Base-by-base conservation (phyloP, 2,797 vertebrate genomes). In the Hybognathus amarus region DNA sequence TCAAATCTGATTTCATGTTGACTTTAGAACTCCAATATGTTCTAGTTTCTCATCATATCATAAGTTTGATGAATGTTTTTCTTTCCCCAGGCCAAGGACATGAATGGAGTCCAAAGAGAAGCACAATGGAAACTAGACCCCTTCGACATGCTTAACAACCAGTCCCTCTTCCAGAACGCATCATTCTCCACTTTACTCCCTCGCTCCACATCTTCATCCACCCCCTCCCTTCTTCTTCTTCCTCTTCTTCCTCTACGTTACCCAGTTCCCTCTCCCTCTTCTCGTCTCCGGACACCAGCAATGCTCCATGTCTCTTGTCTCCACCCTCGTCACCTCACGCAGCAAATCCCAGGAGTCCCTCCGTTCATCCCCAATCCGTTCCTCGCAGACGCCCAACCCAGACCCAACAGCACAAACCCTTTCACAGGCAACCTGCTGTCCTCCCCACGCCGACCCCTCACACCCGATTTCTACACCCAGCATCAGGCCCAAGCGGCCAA, bases 81-180 rank as follows among this genome's bases (percentile, higher is more conserved):
- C 71, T 76, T 47, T 88, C 64, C 24, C 30, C 91, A 96, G 95
- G 89, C 87, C 27, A 96, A 95, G 24, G 95, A 94, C 90, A 87
- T 93, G 7, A 91, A 94, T 0, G 88, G 94, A 90, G 82, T 95
- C 90, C 94, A 91, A 90, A 93, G 87, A 91, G 95, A 96, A 93
- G 94, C 94, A 92, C 94, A 95, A 88, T 93, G 94, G 90, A 96
- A 94, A 91, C 95, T 87, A 59, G 92, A 96, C 92, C 96, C 96
- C 89, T 96, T 97, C 70, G 92, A 96, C 92, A 91, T 94, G 22
- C 91, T 97, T 82, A 94, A 94, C 92, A 94, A 90, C 66, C 94
- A 93, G 77, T 94, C 95, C 90, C 93, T 96, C 92, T 95, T 91
- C 87, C 2, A 94, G 86, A 92, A 89, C 82, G 89, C 89, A 68